Evolutionary conservation across 2,797 vertebrate species (phyloP).

Genomic region (Microctenopoma steveboyesi): DNA sequence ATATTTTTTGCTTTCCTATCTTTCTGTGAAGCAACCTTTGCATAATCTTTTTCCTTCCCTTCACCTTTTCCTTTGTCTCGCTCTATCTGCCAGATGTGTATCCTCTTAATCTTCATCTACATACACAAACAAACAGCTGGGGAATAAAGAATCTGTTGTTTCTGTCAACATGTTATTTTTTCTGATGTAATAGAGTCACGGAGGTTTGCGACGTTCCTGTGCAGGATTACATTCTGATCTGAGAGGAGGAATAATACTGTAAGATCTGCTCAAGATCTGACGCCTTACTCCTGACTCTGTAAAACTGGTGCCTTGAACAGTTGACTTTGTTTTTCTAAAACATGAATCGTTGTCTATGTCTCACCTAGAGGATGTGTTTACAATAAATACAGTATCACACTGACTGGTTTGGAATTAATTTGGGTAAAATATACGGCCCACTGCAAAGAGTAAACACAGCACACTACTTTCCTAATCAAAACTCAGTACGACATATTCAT

Average conservation of each 20-base stretch:
- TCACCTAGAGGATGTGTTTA: no score
- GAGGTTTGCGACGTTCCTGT: constrained; percentile 5
- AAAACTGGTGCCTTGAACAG: constrained; percentile 16
- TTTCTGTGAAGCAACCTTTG: constrained; percentile 11
- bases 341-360: background rate
- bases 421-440: no score
- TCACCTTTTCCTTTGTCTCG: constrained; percentile 15
- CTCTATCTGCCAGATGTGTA: constrained; percentile 52
- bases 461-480: no score
- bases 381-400: no score
- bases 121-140: constrained; percentile 15
- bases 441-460: no score
- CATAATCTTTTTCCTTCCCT: background rate
- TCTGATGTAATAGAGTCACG: constrained; percentile 29
- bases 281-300: constrained; percentile 16
- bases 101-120: constrained; percentile 41
- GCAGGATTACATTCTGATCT: constrained; percentile 50
- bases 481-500: no score
- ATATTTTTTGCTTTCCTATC: background rate
- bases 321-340: constrained; percentile 5
- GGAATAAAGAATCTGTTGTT: constrained; percentile 28
- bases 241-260: constrained; percentile 25
- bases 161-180: constrained; percentile 39
- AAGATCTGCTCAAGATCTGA: constrained; percentile 16
- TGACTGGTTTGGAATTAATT: no score